phyloP scores from a whole-genome alignment of 2,113 vertebrate genomes.

The Australoheros scitulus region DNA sequence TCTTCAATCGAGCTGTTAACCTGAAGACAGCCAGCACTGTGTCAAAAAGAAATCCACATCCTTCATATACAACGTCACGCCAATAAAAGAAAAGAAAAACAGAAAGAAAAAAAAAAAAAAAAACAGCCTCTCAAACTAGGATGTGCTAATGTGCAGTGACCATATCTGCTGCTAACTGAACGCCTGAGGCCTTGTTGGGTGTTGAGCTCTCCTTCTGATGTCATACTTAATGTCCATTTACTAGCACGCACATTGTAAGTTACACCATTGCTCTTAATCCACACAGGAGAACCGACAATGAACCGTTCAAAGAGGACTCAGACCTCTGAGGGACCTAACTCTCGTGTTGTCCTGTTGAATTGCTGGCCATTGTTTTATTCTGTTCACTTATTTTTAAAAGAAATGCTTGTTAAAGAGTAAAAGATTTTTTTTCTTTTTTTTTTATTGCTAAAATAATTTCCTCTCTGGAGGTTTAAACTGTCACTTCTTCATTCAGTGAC shows the following conservation, averaged over 20 bases:
- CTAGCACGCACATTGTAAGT: conserved; percentile 43
- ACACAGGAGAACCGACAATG: conserved; percentile 11
- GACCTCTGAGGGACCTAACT: conserved; percentile 47
- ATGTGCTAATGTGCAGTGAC: conserved; percentile 37
- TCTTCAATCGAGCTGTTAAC: background rate
- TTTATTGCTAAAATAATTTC: conserved; percentile 48
- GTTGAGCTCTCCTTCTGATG: conserved; percentile 53
- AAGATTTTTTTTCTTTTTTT: conserved; percentile 19
- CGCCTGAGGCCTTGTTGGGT: conserved; percentile 48
- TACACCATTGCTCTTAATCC: conserved; percentile 67
- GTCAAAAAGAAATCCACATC: conserved; percentile 7
- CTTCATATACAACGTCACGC: conserved; percentile 1
- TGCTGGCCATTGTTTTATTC: conserved; percentile 47
- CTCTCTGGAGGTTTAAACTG: conserved; percentile 29
- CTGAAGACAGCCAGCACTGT: conserved; percentile 18
- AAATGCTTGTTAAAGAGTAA: conserved; percentile 12
- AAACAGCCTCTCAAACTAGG: conserved; percentile 20
- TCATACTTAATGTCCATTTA: conserved; percentile 51
- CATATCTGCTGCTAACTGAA: conserved; percentile 48
- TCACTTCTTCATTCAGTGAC: conserved; percentile 28
- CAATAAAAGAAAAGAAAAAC: background rate
- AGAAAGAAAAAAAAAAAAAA: background rate
- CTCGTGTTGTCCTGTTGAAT: conserved; percentile 24
- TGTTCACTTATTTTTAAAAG: conserved; percentile 17
- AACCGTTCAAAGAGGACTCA: conserved; percentile 10